phyloP scores from a whole-genome alignment of 2,888 invertebrate species.

The Torymus aiolomorphi region DNA sequence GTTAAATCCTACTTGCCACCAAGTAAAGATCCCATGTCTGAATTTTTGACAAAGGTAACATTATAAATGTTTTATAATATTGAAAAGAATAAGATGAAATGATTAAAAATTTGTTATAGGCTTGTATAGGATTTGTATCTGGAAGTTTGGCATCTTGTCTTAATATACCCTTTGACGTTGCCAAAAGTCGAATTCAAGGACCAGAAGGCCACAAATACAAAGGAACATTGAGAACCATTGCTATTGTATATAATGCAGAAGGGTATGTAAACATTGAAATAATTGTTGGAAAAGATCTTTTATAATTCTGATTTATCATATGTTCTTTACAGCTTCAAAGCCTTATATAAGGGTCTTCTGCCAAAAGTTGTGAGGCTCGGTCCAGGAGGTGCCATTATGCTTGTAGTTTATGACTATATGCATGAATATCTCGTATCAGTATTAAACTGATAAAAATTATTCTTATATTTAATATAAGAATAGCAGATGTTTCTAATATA shows the following conservation, averaged over 20 bases:
- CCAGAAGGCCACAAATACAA: constrained; percentile 89
- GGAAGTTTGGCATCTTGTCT: constrained; percentile 90
- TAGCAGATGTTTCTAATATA: not conserved
- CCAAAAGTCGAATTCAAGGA: constrained; percentile 96
- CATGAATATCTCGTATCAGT: constrained; percentile 81
- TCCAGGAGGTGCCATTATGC: constrained; percentile 96
- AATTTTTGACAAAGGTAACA: constrained; percentile 83
- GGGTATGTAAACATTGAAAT: constrained; percentile 79
- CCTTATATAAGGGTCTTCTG: constrained; percentile 93
- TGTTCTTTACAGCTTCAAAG: constrained; percentile 81
- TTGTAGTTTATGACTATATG: constrained; percentile 92
- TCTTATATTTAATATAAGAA: constrained; percentile 15
- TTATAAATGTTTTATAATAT: not conserved
- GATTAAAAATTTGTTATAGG: constrained; percentile 45
- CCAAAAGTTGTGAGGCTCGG: constrained; percentile 94
- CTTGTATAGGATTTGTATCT: constrained; percentile 88
- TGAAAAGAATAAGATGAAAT: not conserved
- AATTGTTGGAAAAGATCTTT: not conserved
- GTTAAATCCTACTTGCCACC: constrained; percentile 86
- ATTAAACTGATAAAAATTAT: constrained; percentile 38
- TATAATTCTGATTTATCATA: constrained; percentile 14
- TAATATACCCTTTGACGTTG: constrained; percentile 97
- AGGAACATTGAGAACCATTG: constrained; percentile 85
- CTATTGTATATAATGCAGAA: constrained; percentile 88
- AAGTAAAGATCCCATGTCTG: constrained; percentile 82